These are phyloP conservation scores for Notocelia uddmanniana DNA, from an alignment of 2,888 invertebrate species.

Conservation along the genomic window DNA sequence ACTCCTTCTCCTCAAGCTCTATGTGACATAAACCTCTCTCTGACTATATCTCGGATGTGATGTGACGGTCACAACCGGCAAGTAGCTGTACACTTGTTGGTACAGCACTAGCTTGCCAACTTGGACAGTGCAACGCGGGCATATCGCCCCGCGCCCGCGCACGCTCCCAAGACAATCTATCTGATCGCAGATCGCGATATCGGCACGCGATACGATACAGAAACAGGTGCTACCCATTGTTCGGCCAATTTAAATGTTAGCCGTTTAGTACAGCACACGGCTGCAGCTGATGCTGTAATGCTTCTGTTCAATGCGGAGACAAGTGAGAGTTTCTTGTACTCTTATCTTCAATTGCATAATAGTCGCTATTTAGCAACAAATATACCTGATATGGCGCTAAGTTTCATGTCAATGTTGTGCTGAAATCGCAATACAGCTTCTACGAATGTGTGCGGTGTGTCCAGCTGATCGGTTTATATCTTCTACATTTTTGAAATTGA, in stretches of 20 bases:
- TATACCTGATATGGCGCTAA: conserved; percentile 11
- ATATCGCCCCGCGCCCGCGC: conserved; percentile 32
- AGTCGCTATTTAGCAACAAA: conserved; percentile 26
- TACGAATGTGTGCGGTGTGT: neutral
- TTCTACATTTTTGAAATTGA: neutral
- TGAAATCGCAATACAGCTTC: neutral
- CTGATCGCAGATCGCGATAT: conserved; percentile 53
- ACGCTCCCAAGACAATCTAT: conserved; percentile 56
- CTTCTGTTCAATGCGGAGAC: conserved; percentile 31
- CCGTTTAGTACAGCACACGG: conserved; percentile 30
- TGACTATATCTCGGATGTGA: no score
- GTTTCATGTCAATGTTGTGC: conserved; percentile 2
- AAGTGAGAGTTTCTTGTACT: conserved; percentile 36
- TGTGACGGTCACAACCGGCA: neutral
- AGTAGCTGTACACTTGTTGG: no score
- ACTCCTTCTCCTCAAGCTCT: no score
- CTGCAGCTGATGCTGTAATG: conserved; percentile 31
- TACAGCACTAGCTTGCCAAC: neutral
- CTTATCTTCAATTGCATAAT: conserved; percentile 33
- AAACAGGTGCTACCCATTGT: conserved; percentile 56
- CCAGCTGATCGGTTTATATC: neutral
- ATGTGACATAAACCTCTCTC: no score
- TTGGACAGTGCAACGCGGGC: conserved; percentile 7
- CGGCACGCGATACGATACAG: conserved; percentile 52
- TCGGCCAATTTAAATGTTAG: conserved; percentile 46